A percentile compares a stretch with the other conserved stretches of the same genome.
These are phyloP conservation scores for Pleuronectes platessa DNA, from an alignment of 2,113 vertebrate species.

Conservation along the genomic window DNA sequence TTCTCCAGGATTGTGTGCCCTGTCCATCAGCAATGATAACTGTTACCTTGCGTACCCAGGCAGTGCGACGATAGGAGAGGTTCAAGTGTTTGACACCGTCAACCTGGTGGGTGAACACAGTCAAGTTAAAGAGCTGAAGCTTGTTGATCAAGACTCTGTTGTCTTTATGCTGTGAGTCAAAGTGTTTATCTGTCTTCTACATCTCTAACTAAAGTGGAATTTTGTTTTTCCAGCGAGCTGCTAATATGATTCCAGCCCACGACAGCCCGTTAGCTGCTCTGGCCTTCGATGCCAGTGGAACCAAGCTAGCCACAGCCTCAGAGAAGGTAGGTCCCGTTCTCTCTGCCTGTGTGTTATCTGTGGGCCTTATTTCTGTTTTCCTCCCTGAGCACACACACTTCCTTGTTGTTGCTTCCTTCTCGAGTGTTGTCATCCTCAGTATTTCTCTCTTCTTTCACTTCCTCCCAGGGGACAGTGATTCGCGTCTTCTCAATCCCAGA, in stretches of 20 bases:
- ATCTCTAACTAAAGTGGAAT: conserved; percentile 8
- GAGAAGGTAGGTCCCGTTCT: conserved; percentile 87
- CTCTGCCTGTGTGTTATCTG: not conserved
- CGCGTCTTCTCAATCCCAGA: conserved; percentile 99
- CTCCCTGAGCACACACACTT: not conserved
- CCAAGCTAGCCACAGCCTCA: conserved; percentile 96
- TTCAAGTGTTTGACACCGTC: conserved; percentile 98
- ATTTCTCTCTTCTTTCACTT: conserved; percentile 1
- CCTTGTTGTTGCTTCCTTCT: not conserved
- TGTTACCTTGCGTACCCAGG: conserved; percentile 98
- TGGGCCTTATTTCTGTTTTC: not conserved
- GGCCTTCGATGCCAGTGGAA: conserved; percentile 95
- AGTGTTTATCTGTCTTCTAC: not conserved
- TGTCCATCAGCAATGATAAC: conserved; percentile 98
- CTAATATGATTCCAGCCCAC: conserved; percentile 99
- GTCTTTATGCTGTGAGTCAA: not conserved
- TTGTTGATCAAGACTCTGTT: not conserved
- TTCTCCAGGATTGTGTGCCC: conserved; percentile 86
- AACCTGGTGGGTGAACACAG: conserved; percentile 88
- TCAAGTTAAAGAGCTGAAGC: not conserved
- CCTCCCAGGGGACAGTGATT: conserved; percentile 93
- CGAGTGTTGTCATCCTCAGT: not conserved
- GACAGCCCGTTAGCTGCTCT: conserved; percentile 97
- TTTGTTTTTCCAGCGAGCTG: conserved; percentile 87
- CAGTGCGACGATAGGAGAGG: conserved; percentile 96